Evolutionary conservation across 2,888 invertebrate genomes (phyloP).

Genomic region (Sarcophaga caerulescens): DNA sequence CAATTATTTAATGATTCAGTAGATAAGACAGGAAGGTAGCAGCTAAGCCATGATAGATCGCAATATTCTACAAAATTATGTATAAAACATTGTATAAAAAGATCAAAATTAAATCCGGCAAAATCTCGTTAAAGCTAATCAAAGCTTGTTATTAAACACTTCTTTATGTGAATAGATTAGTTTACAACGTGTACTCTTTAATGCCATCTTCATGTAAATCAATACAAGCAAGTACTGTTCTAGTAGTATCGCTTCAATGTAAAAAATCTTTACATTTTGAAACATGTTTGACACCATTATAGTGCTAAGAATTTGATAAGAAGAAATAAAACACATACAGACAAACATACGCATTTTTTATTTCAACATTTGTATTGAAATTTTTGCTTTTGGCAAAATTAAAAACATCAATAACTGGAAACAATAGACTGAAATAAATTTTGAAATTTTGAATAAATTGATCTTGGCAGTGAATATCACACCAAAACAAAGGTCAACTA

Average conservation of each 20-base stretch:
- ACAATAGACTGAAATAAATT: neutral
- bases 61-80: no score
- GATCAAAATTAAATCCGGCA: no score
- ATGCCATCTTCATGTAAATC: neutral
- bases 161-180: no score
- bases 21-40: no score
- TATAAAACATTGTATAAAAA: no score
- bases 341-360: neutral
- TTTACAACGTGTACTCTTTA: neutral
- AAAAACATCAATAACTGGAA: neutral
- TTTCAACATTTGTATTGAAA: neutral
- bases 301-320: neutral
- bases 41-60: rapidly evolving
- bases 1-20: no score
- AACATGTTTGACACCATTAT: neutral
- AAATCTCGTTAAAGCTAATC: no score
- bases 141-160: no score
- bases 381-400: neutral
- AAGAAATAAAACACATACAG: neutral
- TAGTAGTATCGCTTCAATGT: neutral
- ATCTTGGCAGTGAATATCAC: slow-evolving; percentile 54
- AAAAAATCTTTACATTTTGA: neutral
- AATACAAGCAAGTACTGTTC: neutral
- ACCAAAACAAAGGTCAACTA: neutral
- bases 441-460: neutral